Evolutionary conservation across 2,888 invertebrate genomes (phyloP).

Genomic region (Catocala sponsa): DNA sequence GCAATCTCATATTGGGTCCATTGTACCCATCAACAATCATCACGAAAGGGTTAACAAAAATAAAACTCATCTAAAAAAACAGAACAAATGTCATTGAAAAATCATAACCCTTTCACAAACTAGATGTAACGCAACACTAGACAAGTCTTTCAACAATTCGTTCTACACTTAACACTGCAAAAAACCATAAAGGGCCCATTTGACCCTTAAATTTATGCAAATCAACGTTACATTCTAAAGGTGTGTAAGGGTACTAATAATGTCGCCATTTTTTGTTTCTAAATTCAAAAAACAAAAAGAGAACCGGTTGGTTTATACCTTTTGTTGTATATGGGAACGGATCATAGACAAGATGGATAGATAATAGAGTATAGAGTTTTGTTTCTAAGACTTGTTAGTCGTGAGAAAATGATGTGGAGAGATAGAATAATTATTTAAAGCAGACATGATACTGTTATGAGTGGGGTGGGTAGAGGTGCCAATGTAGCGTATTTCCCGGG

Average conservation of each 20-base stretch:
- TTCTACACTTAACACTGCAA: conserved; percentile 46
- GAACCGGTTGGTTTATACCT: conserved; percentile 50
- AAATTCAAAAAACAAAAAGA: conserved; percentile 50
- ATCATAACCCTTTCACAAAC: conserved; percentile 50
- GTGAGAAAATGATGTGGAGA: conserved; percentile 50
- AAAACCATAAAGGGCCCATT: conserved; percentile 46
- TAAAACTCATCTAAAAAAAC: conserved; percentile 29
- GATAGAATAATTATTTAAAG: conserved; percentile 55
- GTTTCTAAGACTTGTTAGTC: conserved; percentile 46
- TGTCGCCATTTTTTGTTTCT: conserved; percentile 52
- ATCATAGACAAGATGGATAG: conserved; percentile 50
- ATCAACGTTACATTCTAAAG: conserved; percentile 45
- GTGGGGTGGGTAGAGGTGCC: conserved; percentile 19
- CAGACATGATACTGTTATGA: conserved; percentile 35
- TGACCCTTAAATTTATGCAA: conserved; percentile 54
- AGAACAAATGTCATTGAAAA: conserved; percentile 42
- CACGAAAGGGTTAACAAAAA: conserved; percentile 11
- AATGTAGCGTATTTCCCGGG: background rate
- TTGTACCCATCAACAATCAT: conserved; percentile 6
- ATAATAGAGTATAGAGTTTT: conserved; percentile 49
- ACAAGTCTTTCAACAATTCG: conserved; percentile 50
- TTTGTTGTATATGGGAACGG: conserved; percentile 50
- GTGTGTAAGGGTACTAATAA: conserved; percentile 52
- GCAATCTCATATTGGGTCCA: background rate
- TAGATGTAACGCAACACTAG: conserved; percentile 52